Conservation (phyloP, 1,140 invertebrate species). For the Lethrus apterus region DNA sequence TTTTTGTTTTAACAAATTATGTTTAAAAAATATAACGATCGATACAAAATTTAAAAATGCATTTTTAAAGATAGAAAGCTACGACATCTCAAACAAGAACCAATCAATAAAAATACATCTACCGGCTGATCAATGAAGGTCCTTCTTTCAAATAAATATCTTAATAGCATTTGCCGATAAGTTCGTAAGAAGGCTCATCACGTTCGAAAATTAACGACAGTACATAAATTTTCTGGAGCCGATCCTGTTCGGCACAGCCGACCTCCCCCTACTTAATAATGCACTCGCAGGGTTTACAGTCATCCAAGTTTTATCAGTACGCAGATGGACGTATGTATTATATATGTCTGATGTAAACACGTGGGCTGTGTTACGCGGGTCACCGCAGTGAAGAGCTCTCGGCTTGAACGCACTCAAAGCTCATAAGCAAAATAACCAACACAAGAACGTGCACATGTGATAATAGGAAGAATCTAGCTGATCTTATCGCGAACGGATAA, state of each 20-base stretch:
- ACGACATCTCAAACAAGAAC: too few relatives aligned
- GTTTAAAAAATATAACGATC: too few relatives aligned
- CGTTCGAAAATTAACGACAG: slow-evolving; percentile 18
- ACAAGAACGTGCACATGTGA: background rate
- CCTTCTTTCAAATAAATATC: too few relatives aligned
- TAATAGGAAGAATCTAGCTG: background rate
- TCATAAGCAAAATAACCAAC: slow-evolving; percentile 25
- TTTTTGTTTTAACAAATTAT: too few relatives aligned
- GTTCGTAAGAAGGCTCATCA: slow-evolving; percentile 17
- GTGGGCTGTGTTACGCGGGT: slow-evolving; percentile 9
- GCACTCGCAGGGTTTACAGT: slow-evolving; percentile 22
- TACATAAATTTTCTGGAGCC: slow-evolving; percentile 15
- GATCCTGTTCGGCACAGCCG: slow-evolving; percentile 2
- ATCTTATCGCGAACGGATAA: slow-evolving; percentile 7
- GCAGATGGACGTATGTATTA: slow-evolving; percentile 26
- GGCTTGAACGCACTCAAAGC: slow-evolving; percentile 22
- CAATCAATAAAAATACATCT: too few relatives aligned
- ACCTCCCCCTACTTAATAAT: slow-evolving; percentile 20
- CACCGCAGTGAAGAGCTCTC: slow-evolving; percentile 22
- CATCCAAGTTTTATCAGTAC: slow-evolving; percentile 23
- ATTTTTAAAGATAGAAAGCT: too few relatives aligned
- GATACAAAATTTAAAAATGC: too few relatives aligned
- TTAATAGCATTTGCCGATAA: too few relatives aligned
- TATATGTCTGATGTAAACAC: slow-evolving; percentile 22
- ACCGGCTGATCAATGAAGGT: too few relatives aligned